Evolutionary conservation across 2,113 vertebrate genomes (phyloP).

Genomic region (Eidolon helvum): DNA sequence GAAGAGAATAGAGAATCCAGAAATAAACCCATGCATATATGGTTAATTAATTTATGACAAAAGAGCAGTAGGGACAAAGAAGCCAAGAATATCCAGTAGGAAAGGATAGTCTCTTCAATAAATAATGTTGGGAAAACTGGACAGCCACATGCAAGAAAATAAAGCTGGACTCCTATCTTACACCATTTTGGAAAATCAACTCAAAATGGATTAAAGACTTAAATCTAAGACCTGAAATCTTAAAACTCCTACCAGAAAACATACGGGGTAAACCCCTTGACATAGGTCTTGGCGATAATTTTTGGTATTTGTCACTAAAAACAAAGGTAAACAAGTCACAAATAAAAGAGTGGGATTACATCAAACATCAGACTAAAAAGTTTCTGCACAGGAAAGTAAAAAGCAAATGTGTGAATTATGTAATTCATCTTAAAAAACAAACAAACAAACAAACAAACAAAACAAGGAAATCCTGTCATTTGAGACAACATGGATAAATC

Average conservation of each 20-base stretch:
- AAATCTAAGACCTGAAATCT: background rate
- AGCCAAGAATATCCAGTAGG: too few species aligned
- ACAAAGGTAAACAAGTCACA: background rate
- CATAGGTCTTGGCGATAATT: background rate
- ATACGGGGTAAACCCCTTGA: background rate
- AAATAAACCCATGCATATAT: background rate
- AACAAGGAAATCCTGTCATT: background rate
- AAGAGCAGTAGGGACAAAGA: background rate
- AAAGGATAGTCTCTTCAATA: background rate
- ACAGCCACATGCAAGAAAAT: background rate
- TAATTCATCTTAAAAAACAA: background rate
- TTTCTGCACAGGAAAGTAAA: background rate
- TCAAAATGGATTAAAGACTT: background rate
- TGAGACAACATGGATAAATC: background rate
- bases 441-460: too few species aligned
- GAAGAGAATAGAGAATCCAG: background rate
- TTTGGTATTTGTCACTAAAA: background rate
- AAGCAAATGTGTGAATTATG: background rate
- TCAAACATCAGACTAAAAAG: background rate
- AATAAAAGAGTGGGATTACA: background rate
- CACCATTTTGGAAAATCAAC: background rate
- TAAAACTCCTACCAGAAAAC: background rate
- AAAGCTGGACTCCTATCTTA: background rate
- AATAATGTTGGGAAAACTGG: background rate
- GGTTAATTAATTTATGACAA: background rate